Base-by-base conservation (phyloP, 2,113 vertebrate genomes). In the Tychaedon coryphoeus region DNA sequence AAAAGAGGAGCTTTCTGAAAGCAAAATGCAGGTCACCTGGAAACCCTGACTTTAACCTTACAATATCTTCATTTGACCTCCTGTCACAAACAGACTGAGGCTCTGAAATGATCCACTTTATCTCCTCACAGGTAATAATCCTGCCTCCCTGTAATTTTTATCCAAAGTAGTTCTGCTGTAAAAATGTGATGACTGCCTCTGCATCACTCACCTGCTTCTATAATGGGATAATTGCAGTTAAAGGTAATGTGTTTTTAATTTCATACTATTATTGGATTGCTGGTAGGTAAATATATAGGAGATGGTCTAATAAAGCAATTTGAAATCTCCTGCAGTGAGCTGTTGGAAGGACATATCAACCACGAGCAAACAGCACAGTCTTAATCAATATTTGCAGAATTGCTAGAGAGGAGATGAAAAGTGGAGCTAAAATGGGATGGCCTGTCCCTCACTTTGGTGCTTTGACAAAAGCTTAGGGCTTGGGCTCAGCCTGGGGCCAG, bases 181-280 rank as follows among this genome's bases (percentile, higher is more conserved):
- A 86, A 96, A 96, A 78, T 54, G 19, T 61, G 85, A 90, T 71
- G 61, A 80, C 36, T 94, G 48, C 51, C 36, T 88, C 85, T 86
- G 79, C 69, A 84, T 40, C 64, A 19, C 18, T 86, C 1, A 5
- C 72, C 69, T 86, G 72, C 65, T 78, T 90, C 75, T 88, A 4
- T 92, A 92, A 92, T 34, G 43, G 40, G 79, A 90, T 94, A 90
- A 95, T 60, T 94, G 75, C 57, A 95, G 88, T 81, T 88, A 86
- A 86, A 96, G 69, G 65, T 96, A 96, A 95, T 86, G 90, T 74
- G 56, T 0, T 96, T 96, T 96, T 94, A 95, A 96, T 97, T 93
- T 93, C 72, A 36, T 65, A 8, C 53, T 75, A 53, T 94, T 93
- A 84, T 88, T 90, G 91, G 57, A 36, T 77, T 77, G 48, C 69